phyloP scores from a whole-genome alignment of 2,113 vertebrate genomes.

The Pangasianodon gigas region DNA sequence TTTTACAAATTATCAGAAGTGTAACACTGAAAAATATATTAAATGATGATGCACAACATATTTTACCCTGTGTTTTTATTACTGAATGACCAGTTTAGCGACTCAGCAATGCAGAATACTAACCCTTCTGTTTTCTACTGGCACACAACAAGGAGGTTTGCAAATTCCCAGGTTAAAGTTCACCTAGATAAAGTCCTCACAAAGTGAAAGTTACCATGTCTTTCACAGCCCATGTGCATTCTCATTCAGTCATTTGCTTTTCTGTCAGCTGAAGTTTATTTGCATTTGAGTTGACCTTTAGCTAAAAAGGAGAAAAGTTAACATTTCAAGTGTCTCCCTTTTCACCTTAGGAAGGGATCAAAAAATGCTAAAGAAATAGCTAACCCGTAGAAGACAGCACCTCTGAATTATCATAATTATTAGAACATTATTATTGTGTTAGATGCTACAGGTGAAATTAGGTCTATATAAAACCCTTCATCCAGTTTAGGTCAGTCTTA shows the following conservation, averaged over 20 bases:
- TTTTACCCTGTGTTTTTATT: not conserved
- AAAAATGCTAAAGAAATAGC: not conserved
- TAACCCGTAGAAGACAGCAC: not conserved
- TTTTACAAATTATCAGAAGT: not conserved
- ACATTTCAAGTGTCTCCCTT: not conserved
- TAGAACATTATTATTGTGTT: not conserved
- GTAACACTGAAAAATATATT: not conserved
- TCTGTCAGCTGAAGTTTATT: not conserved
- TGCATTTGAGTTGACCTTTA: constrained; percentile 11
- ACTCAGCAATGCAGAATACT: not conserved
- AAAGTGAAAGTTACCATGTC: not conserved
- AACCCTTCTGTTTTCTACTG: not conserved
- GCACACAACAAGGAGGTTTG: not conserved
- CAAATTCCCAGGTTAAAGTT: not conserved
- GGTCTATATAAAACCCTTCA: not conserved
- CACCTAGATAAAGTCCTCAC: not conserved
- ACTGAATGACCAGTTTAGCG: not conserved
- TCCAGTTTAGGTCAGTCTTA: not conserved
- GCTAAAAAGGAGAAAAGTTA: not conserved
- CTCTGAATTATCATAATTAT: not conserved
- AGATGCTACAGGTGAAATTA: not conserved
- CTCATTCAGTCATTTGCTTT: not conserved
- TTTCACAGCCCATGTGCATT: not conserved
- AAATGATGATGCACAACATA: not conserved
- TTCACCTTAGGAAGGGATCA: not conserved